Percentiles rank a stretch among this genome's conserved stretches.
Conservation (phyloP, 2,888 invertebrate genomes). For the Petrophora chlorosata region DNA sequence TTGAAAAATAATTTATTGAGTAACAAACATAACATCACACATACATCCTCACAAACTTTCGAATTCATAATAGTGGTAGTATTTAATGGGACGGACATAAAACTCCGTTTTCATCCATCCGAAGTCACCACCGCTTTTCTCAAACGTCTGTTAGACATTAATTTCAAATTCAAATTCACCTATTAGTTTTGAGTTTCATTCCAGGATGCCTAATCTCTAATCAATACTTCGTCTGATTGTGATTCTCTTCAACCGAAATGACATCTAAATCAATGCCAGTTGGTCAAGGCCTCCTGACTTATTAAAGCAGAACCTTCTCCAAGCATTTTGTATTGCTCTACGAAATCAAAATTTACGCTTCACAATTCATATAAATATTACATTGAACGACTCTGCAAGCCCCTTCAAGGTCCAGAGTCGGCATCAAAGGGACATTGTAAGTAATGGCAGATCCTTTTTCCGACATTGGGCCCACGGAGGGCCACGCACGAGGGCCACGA, state of each 20-base stretch:
- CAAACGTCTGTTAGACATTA: too few species aligned
- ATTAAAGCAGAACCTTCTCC: not conserved
- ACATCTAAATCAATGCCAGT: not conserved
- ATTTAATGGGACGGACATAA: too few species aligned
- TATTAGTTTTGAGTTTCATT: too few species aligned
- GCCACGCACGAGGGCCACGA: constrained; percentile 17
- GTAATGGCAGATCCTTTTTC: constrained; percentile 50
- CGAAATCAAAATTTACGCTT: constrained; percentile 29
- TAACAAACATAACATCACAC: too few species aligned
- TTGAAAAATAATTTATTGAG: too few species aligned
- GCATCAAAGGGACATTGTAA: constrained; percentile 52
- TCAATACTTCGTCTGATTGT: not conserved
- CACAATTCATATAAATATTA: constrained; percentile 39
- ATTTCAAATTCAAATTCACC: too few species aligned
- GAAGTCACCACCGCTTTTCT: too few species aligned
- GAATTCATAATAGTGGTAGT: too few species aligned
- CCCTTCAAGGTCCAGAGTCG: constrained; percentile 32
- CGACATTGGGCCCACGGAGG: constrained; percentile 36
- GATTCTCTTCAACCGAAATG: not conserved
- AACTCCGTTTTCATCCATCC: too few species aligned
- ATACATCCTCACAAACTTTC: too few species aligned
- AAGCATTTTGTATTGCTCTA: constrained; percentile 17
- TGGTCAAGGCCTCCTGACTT: not conserved
- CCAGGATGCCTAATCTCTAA: not conserved
- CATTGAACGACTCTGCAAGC: constrained; percentile 32